Percentiles rank a stretch among this genome's conserved stretches.
These are phyloP conservation scores for Thomomys bottae DNA, from an alignment of 2,113 vertebrate species.

Conservation along the genomic window DNA sequence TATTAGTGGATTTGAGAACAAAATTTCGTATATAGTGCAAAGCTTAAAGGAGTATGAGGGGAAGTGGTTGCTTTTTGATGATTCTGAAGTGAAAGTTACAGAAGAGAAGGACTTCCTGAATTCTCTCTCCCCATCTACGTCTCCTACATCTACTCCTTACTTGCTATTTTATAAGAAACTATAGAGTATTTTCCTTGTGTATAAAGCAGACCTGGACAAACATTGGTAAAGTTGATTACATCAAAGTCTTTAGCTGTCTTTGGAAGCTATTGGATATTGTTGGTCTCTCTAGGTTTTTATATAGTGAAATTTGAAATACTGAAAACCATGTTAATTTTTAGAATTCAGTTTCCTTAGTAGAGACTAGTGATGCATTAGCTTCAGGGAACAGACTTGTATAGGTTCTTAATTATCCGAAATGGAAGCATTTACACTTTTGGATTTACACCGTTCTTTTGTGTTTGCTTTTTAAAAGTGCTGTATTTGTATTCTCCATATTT, in stretches of 20 bases:
- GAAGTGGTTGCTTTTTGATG: constrained; percentile 98
- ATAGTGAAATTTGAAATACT: constrained; percentile 80
- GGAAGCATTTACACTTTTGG: constrained; percentile 81
- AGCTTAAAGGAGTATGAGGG: constrained; percentile 93
- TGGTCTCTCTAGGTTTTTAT: constrained; percentile 77
- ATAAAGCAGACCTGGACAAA: constrained; percentile 80
- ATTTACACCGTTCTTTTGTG: constrained; percentile 81
- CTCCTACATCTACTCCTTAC: constrained; percentile 96
- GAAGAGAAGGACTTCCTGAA: constrained; percentile 95
- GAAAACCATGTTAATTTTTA: constrained; percentile 76
- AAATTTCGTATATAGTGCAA: constrained; percentile 82
- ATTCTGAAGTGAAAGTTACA: constrained; percentile 95
- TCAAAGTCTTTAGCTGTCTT: constrained; percentile 76
- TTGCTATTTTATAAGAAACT: constrained; percentile 96
- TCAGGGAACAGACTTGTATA: constrained; percentile 81
- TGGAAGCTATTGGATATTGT: constrained; percentile 81
- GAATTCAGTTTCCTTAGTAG: constrained; percentile 77
- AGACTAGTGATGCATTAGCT: constrained; percentile 78
- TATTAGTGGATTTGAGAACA: constrained; percentile 79
- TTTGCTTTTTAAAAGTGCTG: constrained; percentile 80
- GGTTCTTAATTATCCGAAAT: constrained; percentile 76
- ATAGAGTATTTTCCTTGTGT: constrained; percentile 83
- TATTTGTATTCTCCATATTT: constrained; percentile 85
- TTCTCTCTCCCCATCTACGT: constrained; percentile 92
- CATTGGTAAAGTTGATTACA: constrained; percentile 63